Conservation (phyloP, 2,113 vertebrate species). For the Psophia crepitans region DNA sequence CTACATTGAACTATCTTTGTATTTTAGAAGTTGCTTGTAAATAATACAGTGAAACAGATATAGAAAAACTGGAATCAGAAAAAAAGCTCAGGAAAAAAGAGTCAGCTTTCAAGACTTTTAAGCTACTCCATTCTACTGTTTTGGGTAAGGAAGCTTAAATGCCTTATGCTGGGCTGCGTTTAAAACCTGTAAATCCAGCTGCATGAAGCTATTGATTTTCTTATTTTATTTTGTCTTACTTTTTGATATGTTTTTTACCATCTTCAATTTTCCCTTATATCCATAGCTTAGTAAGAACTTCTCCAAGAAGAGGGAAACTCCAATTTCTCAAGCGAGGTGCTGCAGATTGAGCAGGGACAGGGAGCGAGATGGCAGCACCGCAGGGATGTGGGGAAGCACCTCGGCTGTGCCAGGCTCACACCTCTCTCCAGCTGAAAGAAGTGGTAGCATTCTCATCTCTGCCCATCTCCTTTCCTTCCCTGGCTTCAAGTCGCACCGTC, state of each 20-base stretch:
- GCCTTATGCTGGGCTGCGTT: background rate
- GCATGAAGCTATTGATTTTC: background rate
- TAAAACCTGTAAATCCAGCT: background rate
- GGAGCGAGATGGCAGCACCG: rapidly evolving
- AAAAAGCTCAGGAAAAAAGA: background rate
- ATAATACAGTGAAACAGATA: background rate
- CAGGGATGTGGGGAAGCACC: background rate
- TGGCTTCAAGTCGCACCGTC: rapidly evolving
- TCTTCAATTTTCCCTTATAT: background rate
- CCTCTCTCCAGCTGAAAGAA: background rate
- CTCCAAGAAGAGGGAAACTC: background rate
- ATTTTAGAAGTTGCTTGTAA: background rate
- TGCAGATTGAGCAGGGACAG: background rate
- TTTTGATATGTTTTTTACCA: background rate
- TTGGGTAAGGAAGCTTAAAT: background rate
- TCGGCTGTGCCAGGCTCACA: background rate
- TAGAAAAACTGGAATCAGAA: background rate
- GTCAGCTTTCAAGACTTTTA: background rate
- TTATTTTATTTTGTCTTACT: background rate
- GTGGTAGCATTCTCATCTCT: background rate
- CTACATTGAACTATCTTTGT: background rate
- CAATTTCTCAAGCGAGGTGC: rapidly evolving
- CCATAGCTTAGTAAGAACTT: background rate
- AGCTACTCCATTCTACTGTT: background rate
- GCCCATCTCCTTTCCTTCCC: background rate